Conservation (phyloP, 2,113 vertebrate genomes). For the Crypturellus undulatus region DNA sequence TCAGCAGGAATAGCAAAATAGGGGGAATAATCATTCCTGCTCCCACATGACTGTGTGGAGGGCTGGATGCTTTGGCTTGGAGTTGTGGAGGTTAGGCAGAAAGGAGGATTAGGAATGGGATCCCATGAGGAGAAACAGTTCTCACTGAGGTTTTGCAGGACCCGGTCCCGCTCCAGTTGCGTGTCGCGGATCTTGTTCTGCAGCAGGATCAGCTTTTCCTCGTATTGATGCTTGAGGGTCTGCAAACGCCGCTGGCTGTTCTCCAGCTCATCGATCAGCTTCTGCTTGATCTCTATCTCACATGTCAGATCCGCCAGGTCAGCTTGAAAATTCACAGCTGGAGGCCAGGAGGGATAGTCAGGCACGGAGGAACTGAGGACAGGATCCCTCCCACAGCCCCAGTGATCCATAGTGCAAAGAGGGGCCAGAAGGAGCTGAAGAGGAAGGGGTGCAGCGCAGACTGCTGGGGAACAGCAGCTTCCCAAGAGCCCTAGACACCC, state of each 20-base stretch:
- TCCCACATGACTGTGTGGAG: rapidly evolving
- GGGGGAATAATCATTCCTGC: not conserved
- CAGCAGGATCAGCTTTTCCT: constrained; percentile 95
- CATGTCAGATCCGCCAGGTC: constrained; percentile 95
- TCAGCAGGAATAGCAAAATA: no score
- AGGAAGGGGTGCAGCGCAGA: not conserved
- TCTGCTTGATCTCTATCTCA: constrained; percentile 99
- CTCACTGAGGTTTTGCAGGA: constrained; percentile 97
- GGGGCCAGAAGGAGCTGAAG: not conserved
- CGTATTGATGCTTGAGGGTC: constrained; percentile 95
- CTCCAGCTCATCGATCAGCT: constrained; percentile 96
- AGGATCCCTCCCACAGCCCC: not conserved
- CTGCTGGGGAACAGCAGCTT: not conserved
- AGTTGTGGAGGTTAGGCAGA: not conserved
- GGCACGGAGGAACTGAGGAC: not conserved
- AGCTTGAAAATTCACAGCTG: constrained; percentile 90
- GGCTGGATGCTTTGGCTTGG: not conserved
- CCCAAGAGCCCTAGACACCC: not conserved
- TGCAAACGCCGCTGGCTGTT: constrained; percentile 94
- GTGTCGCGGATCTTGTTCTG: constrained; percentile 99
- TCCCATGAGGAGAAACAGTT: rapidly evolving
- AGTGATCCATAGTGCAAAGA: not conserved
- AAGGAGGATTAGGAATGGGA: not conserved
- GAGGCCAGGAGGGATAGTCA: not conserved
- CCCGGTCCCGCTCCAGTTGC: constrained; percentile 93